Conservation (phyloP, 1,140 invertebrate genomes). For the Eriosoma lanigerum region DNA sequence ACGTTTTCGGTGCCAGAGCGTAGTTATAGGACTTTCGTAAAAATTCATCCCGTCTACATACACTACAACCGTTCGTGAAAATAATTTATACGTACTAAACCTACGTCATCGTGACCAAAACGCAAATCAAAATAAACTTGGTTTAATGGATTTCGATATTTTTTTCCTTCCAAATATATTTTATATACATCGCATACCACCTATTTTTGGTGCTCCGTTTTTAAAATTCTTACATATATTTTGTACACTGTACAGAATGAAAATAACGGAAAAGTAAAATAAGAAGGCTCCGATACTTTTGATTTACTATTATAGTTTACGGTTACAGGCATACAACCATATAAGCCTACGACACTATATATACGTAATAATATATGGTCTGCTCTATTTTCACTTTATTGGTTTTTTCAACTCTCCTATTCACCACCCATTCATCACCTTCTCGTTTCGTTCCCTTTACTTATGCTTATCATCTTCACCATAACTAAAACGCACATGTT, state of each 20-base stretch:
- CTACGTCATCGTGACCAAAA: not conserved
- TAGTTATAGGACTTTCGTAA: not conserved
- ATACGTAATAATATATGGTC: too few relatives aligned
- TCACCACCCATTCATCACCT: too few relatives aligned
- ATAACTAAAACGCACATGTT: not conserved
- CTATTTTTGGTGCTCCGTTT: not conserved
- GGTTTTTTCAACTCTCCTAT: constrained; percentile 4
- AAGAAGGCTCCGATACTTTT: constrained; percentile 20
- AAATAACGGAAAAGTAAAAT: too few relatives aligned
- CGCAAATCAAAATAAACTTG: not conserved
- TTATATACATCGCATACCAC: too few relatives aligned
- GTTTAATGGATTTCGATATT: constrained; percentile 24
- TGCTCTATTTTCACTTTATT: constrained; percentile 37
- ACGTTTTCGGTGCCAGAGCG: not conserved
- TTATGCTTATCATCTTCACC: constrained; percentile 11
- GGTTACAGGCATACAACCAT: not conserved
- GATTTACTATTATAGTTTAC: constrained; percentile 47
- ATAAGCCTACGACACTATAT: too few relatives aligned
- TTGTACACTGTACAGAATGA: not conserved
- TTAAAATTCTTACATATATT: too few relatives aligned
- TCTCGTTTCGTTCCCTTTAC: not conserved
- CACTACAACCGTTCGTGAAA: not conserved
- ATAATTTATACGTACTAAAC: not conserved
- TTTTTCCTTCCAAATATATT: not conserved
- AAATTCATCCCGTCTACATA: not conserved